phyloP scores from a whole-genome alignment of 2,888 invertebrate species.

The Graphium colonna region DNA sequence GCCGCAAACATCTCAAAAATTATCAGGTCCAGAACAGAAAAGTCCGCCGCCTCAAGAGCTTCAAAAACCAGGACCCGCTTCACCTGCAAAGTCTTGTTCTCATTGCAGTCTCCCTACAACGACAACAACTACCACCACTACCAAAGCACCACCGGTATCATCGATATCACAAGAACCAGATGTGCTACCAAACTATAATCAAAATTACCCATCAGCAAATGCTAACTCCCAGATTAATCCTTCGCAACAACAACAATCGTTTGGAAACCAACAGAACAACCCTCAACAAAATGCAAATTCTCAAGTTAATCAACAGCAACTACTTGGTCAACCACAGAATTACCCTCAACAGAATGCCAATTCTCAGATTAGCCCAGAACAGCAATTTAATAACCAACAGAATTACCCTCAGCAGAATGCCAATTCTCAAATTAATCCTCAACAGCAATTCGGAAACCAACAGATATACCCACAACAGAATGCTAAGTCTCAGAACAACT shows the following conservation, averaged over 20 bases:
- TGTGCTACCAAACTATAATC: conserved; percentile 20
- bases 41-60: conserved; percentile 28
- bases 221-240: too few relatives aligned
- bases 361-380: not conserved
- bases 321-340: conserved; percentile 18
- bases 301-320: conserved; percentile 2
- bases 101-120: conserved; percentile 80
- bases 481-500: too few relatives aligned
- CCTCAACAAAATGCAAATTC: not conserved
- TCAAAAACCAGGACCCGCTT: conserved; percentile 38
- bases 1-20: conserved; percentile 32
- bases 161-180: conserved; percentile 23
- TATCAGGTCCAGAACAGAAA: conserved; percentile 16
- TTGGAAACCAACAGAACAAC: not conserved
- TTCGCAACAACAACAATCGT: too few relatives aligned
- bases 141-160: not conserved
- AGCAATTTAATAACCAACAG: not conserved
- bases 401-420: not conserved
- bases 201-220: not conserved
- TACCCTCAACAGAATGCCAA: conserved; percentile 24
- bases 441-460: too few relatives aligned
- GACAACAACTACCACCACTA: conserved; percentile 36
- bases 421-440: too few relatives aligned
- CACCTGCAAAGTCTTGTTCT: conserved; percentile 76
- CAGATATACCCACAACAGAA: not conserved